A percentile compares a stretch with the other conserved stretches of the same genome.
phyloP scores from a whole-genome alignment of 1,140 invertebrate species.

The Lamellibrachia luymesi region DNA sequence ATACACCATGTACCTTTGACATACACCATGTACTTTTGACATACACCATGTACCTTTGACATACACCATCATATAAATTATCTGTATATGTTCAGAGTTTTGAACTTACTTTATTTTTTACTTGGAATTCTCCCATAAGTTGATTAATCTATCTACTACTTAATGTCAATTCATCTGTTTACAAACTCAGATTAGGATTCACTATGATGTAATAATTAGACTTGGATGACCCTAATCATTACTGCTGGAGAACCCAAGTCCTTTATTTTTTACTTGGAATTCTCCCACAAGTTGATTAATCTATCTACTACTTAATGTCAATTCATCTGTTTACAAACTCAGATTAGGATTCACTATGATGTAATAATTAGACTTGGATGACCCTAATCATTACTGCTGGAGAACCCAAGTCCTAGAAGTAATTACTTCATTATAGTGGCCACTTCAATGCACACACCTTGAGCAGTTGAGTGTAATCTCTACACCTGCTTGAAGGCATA shows the following conservation, averaged over 20 bases:
- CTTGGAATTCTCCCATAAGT: no score
- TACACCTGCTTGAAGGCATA: not conserved
- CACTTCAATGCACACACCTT: not conserved
- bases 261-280: no score
- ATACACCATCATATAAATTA: not conserved
- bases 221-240: not conserved
- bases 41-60: not conserved
- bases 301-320: not conserved
- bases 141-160: not conserved
- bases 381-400: not conserved
- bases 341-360: not conserved
- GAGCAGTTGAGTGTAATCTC: not conserved
- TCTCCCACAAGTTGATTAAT: no score
- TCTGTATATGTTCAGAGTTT: not conserved
- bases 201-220: not conserved
- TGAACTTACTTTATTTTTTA: no score
- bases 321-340: not conserved
- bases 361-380: not conserved
- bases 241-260: not conserved
- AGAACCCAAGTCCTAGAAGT: not conserved
- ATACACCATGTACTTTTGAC: no score
- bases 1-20: no score
- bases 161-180: not conserved
- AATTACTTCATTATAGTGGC: not conserved
- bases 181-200: not conserved